Conservation (phyloP, 2,797 vertebrate genomes). For the Uromys caudimaculatus region DNA sequence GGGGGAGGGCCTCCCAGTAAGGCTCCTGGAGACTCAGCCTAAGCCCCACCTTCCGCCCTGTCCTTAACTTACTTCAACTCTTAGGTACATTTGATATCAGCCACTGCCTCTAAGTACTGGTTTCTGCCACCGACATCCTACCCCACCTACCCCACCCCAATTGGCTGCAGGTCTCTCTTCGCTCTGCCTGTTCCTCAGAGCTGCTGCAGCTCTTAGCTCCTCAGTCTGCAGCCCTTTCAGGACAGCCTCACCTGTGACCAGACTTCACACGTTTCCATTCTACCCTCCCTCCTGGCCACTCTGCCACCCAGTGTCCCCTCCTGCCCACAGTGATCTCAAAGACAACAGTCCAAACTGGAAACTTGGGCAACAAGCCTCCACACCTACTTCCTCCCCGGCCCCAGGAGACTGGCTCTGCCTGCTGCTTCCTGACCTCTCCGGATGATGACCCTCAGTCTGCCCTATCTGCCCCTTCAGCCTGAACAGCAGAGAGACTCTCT, state of each 20-base stretch:
- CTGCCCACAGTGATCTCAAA: background rate
- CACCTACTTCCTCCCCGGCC: background rate
- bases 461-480: background rate
- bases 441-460: background rate
- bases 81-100: background rate
- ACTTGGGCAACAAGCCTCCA: background rate
- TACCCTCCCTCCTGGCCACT: background rate
- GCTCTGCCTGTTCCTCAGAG: background rate
- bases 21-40: background rate
- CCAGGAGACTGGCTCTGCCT: background rate
- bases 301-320: background rate
- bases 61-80: background rate
- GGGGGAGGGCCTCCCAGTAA: too few relatives aligned
- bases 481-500: background rate
- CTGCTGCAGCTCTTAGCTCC: constrained; percentile 26
- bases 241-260: background rate
- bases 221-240: background rate
- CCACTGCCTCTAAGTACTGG: background rate
- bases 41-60: rapidly evolving
- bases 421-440: background rate
- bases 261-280: background rate
- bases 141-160: background rate
- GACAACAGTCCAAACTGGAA: background rate
- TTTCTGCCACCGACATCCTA: background rate
- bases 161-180: background rate